Evolutionary conservation across 2,113 vertebrate species (phyloP).

Genomic region (Anser cygnoides): DNA sequence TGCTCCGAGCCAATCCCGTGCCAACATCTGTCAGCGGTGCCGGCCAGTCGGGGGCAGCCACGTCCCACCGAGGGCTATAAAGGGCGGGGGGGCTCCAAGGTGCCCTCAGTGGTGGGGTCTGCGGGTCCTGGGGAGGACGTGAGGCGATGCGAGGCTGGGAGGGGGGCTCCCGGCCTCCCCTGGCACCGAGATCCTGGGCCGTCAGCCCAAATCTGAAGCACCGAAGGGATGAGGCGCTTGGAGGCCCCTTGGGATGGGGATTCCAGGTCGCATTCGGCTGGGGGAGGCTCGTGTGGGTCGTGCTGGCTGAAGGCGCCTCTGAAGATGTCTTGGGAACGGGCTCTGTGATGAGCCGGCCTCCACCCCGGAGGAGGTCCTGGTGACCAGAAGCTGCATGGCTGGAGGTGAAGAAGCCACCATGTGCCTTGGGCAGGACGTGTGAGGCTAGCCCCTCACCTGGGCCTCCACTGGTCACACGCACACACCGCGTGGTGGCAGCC

Average conservation of each 20-base stretch:
- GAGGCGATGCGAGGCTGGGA: neutral
- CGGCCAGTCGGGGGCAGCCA: neutral
- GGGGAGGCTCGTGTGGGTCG: fast-evolving
- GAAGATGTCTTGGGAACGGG: neutral
- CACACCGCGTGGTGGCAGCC: no score
- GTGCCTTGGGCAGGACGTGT: fast-evolving
- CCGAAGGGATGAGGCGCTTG: fast-evolving
- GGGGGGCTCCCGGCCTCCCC: neutral
- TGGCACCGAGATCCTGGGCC: fast-evolving
- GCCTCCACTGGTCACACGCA: fast-evolving
- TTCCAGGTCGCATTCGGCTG: neutral
- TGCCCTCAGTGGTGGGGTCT: fast-evolving
- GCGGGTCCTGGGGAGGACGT: fast-evolving
- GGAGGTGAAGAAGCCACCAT: neutral
- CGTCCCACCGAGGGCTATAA: neutral
- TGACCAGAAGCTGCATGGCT: fast-evolving
- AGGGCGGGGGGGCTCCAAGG: neutral
- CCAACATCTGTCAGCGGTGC: neutral
- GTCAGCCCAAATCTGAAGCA: no score
- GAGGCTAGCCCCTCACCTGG: neutral
- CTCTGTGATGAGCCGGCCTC: fast-evolving
- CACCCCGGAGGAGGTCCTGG: no score
- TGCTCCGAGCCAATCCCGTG: neutral
- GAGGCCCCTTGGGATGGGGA: neutral
- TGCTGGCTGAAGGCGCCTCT: neutral